phyloP scores from a whole-genome alignment of 2,888 invertebrate genomes.

The Pecten maximus region DNA sequence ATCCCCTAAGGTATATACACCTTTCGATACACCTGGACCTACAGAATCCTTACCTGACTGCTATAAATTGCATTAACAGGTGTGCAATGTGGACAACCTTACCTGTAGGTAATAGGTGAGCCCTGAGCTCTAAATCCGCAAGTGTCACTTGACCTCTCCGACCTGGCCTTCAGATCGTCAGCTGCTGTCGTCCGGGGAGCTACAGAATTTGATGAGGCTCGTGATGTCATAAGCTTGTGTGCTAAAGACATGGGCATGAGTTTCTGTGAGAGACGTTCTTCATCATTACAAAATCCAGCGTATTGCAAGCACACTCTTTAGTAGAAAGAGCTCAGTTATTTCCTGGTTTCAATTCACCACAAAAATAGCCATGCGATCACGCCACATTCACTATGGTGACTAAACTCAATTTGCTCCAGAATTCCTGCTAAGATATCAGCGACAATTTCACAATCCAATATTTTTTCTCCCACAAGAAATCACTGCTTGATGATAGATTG shows the following conservation, averaged over 20 bases:
- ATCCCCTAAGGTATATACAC: neutral
- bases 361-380: neutral
- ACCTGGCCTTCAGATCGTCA: neutral
- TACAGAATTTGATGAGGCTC: slow-evolving; percentile 13
- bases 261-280: neutral
- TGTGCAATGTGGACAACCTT: neutral
- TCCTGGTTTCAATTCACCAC: neutral
- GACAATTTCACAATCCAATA: slow-evolving; percentile 17
- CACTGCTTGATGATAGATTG: neutral
- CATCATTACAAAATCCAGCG: neutral
- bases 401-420: slow-evolving; percentile 3
- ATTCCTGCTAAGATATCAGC: neutral
- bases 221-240: slow-evolving; percentile 26
- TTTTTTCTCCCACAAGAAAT: neutral
- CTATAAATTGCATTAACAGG: neutral
- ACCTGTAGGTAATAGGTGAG: neutral
- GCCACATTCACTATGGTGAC: neutral
- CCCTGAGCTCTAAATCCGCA: neutral
- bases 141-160: neutral
- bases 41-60: neutral
- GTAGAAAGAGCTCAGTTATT: neutral
- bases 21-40: neutral
- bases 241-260: neutral
- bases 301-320: neutral
- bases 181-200: neutral